Evolutionary conservation across 2,888 invertebrate genomes (phyloP), one percentile per base, ranked within the genome.

Genomic region (Meandrusa payeni): DNA sequence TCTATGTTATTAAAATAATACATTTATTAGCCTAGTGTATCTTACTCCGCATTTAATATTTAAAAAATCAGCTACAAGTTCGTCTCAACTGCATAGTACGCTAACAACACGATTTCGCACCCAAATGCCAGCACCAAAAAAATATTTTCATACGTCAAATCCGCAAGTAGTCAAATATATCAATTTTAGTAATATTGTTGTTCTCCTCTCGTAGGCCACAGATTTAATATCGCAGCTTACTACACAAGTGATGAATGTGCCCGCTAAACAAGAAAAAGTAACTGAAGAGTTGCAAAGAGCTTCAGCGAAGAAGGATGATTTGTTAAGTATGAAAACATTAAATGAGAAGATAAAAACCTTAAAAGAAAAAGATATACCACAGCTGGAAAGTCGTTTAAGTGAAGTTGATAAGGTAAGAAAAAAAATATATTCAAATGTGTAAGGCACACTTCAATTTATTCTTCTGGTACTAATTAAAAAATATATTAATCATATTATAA

Each of bases 321-420:
- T 96, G 31, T 78, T 94, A 31, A 90, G 92, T 54, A 76, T 95
- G 57, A 93, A 92, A 69, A 91, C 94, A 1, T 68, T 91, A 0
- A 92, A 92, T 50, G 92, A 93, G 5, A 91, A 91, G 55, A 89
- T 94, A 5, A 74, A 81, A 11, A 69, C 77, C 0, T 74, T 95
- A 9, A 91, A 92, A 50, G 83, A 89, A 15, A 81, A 71, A 3
- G 92, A 92, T 45, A 90, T 95, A 51, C 94, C 94, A 0, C 71
- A 87, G 42, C 69, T 93, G 28, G 91, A 90, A 51, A 71, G 79
- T 7, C 80, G 89, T 13, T 57, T 92, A n/a, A 69, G 67, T 31
- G 75, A 79, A 20, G 73, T 88, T 1, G 89, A 90, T 53, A 73
- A 79, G 49, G 80, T 88, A 17, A 24, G 13, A 19, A 37, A 10